Percentiles rank a stretch among this genome's conserved stretches.
phyloP scores from a whole-genome alignment of 2,797 vertebrate genomes.

The Notamacropus eugenii region DNA sequence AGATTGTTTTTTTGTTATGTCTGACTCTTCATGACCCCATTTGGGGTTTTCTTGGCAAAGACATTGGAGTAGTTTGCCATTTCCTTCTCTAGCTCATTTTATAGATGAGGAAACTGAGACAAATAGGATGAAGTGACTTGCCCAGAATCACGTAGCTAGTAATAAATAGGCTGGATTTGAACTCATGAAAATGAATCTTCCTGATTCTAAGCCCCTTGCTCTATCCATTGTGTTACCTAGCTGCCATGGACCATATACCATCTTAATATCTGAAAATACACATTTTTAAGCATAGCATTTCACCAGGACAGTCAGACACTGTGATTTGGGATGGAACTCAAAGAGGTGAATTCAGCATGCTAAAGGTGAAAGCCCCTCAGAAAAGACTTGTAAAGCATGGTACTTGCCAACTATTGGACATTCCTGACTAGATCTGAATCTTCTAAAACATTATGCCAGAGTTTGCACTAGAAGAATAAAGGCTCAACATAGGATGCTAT shows the following conservation, averaged over 20 bases:
- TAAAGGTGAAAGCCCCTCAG: slow-evolving; percentile 24
- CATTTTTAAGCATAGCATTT: not conserved
- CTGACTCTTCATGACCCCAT: not conserved
- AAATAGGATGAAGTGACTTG: not conserved
- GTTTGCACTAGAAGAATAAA: not conserved
- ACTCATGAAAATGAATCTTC: not conserved
- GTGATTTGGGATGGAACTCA: slow-evolving; percentile 55
- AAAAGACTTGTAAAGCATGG: not conserved
- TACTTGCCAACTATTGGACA: not conserved
- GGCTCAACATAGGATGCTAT: not conserved
- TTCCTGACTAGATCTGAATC: not conserved
- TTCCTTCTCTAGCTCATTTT: not conserved
- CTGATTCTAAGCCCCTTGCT: not conserved
- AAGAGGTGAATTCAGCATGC: slow-evolving; percentile 25
- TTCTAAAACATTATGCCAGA: slow-evolving; percentile 24
- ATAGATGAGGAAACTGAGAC: not conserved
- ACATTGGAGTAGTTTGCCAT: not conserved
- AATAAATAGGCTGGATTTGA: not conserved
- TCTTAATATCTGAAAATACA: not conserved
- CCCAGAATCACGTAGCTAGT: not conserved
- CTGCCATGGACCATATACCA: not conserved
- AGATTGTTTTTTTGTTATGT: not conserved
- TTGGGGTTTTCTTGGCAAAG: not conserved
- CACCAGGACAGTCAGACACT: not conserved
- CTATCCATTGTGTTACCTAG: not conserved